These are phyloP conservation scores for Cephus pygmeus DNA, from an alignment of 2,888 invertebrate species.

Conservation along the genomic window DNA sequence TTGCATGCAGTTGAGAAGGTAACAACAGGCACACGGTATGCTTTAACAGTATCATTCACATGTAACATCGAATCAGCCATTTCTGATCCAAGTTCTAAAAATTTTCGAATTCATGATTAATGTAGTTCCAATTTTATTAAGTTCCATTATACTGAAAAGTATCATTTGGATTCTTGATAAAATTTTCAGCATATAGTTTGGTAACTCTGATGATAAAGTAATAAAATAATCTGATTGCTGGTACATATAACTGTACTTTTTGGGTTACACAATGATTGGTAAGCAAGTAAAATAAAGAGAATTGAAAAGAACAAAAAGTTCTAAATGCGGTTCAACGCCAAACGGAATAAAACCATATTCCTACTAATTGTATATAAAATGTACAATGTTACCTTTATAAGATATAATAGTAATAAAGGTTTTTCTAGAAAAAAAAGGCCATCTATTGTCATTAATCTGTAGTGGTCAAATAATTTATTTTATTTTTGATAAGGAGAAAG, in stretches of 20 bases:
- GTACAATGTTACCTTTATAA: neutral
- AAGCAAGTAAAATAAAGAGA: neutral
- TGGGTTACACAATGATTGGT: neutral
- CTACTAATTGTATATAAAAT: neutral
- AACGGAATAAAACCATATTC: neutral
- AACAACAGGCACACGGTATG: constrained; percentile 79
- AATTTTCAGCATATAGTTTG: neutral
- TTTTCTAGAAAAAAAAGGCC: neutral
- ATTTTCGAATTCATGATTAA: neutral
- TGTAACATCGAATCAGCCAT: constrained; percentile 79
- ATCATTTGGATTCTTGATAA: constrained; percentile 5
- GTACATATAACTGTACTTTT: too few relatives aligned
- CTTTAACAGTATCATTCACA: constrained; percentile 88
- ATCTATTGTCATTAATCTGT: too few relatives aligned
- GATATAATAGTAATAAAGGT: neutral
- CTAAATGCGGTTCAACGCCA: neutral
- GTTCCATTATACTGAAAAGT: neutral
- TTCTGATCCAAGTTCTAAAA: constrained; percentile 68
- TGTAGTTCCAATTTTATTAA: neutral
- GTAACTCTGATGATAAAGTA: neutral
- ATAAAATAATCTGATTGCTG: neutral
- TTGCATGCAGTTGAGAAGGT: constrained; percentile 85
- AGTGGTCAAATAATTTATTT: neutral
- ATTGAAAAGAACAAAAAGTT: neutral
- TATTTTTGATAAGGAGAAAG: neutral